Base-by-base conservation (phyloP, 2,113 vertebrate species). In the Mustela lutreola region DNA sequence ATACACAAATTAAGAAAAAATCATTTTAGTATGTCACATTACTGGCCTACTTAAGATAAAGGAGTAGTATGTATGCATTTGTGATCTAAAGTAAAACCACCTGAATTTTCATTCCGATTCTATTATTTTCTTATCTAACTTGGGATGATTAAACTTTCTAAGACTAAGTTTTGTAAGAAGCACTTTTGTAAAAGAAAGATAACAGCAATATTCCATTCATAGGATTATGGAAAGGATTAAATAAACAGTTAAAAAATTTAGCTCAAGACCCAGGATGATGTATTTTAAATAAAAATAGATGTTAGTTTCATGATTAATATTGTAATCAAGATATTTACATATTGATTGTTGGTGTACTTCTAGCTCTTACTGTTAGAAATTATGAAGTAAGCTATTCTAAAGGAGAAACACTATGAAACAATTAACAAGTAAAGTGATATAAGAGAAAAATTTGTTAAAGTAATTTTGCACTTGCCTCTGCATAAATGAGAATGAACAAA, bases 201-300 rank as follows among this genome's bases (percentile, higher is more conserved):
- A 87, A 82, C 70, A 78, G 31, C n/a, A 8, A 42, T 45, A 88
- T 56, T 92, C 11, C 39, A 60, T 60, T 67, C 31, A 67, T 58
- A 67, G 0, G 31, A 76, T 67, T 31, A 11, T 89, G 12, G 15
- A n/a, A 90, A 85, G 33, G 22, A 39, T 94, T 31, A 90, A 84
- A 89, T 90, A 79, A 78, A 76, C 3, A 76, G 73, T 83, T 67
- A 94, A 78, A 50, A 24, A 79, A 62, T n/a, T 90, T 85, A 79
- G 33, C 8, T 60, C 50, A 83, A 83, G 36, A 31, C 31, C 18
- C 10, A 6, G 10, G 24, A 79, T 70, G 14, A 8, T 82, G 63
- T 62, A 71, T 60, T 5, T 3, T 9, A 76, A 70, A 45, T 78
- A 67, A 58, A 50, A 62, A 45, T 9, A 70, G 14, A 93, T 24